Evolutionary conservation across 2,113 vertebrate genomes (phyloP).

Genomic region (Muntiacus muntjak): DNA sequence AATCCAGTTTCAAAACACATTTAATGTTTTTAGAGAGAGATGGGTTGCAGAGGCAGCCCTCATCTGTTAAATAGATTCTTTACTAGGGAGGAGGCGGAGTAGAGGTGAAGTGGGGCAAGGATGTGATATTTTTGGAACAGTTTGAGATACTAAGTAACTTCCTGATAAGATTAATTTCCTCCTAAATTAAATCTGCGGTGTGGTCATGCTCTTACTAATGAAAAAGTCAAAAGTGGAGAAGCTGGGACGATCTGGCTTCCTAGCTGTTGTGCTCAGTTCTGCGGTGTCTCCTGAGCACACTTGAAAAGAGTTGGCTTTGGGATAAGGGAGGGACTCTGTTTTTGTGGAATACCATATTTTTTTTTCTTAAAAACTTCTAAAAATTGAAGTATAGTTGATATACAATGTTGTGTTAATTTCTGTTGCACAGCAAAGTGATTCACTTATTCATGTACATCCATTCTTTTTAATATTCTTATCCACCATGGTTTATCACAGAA

Average conservation of each 20-base stretch:
- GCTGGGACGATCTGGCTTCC: not conserved
- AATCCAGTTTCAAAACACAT: not conserved
- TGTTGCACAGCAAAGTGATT: not conserved
- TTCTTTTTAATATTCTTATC: not conserved
- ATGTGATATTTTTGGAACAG: conserved; percentile 52
- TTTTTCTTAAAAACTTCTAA: not conserved
- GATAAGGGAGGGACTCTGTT: not conserved
- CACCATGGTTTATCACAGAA: not conserved
- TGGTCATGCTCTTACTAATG: not conserved
- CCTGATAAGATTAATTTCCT: conserved; percentile 41
- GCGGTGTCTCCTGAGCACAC: not conserved
- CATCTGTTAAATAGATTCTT: conserved; percentile 29
- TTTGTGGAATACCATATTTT: not conserved
- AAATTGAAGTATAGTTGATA: not conserved
- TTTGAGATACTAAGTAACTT: conserved; percentile 52
- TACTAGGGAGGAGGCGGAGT: not conserved
- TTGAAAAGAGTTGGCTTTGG: not conserved
- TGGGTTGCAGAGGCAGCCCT: not conserved
- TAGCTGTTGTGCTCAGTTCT: not conserved
- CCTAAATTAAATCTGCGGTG: not conserved
- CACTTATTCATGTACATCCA: not conserved
- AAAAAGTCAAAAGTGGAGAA: not conserved
- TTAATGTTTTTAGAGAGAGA: not conserved
- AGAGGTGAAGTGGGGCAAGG: conserved; percentile 23
- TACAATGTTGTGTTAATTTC: not conserved